Percentiles rank a stretch among this genome's conserved stretches.
These are phyloP conservation scores for Gastrophryne carolinensis DNA, from an alignment of 2,797 vertebrate species.

Conservation along the genomic window DNA sequence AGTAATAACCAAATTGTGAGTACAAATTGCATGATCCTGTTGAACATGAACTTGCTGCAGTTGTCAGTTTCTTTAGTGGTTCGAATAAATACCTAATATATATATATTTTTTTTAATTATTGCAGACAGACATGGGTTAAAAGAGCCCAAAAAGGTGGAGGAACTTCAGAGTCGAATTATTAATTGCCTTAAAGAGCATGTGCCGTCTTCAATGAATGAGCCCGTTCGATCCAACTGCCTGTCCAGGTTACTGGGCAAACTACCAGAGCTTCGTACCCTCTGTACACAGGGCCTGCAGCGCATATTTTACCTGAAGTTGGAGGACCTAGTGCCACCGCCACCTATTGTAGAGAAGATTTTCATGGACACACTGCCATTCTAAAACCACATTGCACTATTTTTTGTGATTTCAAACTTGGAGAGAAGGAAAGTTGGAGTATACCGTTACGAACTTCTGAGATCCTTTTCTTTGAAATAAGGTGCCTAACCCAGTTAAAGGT, in stretches of 20 bases:
- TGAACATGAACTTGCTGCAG: too few species aligned
- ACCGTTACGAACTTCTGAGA: constrained; percentile 32
- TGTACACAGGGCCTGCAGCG: constrained; percentile 94
- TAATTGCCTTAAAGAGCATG: constrained; percentile 87
- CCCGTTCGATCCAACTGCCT: constrained; percentile 78
- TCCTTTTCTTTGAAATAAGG: constrained; percentile 34
- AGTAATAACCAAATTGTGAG: too few species aligned
- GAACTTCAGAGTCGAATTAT: constrained; percentile 91
- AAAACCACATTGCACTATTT: constrained; percentile 56
- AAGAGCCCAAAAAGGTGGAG: constrained; percentile 88
- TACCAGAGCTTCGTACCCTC: constrained; percentile 91
- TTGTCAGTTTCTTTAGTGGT: too few species aligned
- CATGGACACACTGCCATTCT: constrained; percentile 94
- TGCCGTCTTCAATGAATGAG: constrained; percentile 70
- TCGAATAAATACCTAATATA: too few species aligned
- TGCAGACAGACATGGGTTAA: constrained; percentile 86
- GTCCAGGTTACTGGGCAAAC: constrained; percentile 89
- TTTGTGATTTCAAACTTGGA: neutral
- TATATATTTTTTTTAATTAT: constrained; percentile 1
- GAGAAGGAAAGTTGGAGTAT: constrained; percentile 4
- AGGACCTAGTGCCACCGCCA: constrained; percentile 90
- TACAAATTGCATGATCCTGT: too few species aligned
- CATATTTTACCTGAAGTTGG: constrained; percentile 96
- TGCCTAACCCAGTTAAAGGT: constrained; percentile 39
- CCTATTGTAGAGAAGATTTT: constrained; percentile 97